phyloP scores from a whole-genome alignment of 2,888 invertebrate species.

The Acrobasis suavella region DNA sequence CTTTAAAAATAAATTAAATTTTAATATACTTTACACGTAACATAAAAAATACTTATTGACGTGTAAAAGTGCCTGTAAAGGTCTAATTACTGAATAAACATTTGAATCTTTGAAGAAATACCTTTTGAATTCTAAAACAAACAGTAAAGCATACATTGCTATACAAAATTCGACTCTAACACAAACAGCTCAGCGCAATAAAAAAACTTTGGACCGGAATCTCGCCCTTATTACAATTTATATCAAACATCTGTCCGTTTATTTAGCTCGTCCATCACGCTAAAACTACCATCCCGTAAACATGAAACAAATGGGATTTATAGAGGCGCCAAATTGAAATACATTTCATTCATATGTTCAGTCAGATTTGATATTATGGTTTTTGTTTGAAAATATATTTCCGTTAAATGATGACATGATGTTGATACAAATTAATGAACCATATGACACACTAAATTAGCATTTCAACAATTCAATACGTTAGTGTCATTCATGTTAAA shows the following conservation, averaged over 20 bases:
- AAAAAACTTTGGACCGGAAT: constrained; percentile 27
- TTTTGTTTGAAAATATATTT: background rate
- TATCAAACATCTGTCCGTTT: constrained; percentile 34
- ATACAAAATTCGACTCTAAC: background rate
- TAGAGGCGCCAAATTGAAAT: constrained; percentile 21
- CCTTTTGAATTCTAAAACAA: background rate
- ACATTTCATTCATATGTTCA: constrained; percentile 12
- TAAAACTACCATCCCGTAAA: constrained; percentile 30
- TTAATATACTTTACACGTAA: no score
- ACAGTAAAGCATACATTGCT: background rate
- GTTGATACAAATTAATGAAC: background rate
- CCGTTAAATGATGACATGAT: background rate
- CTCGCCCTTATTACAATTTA: constrained; percentile 32
- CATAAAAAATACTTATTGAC: no score
- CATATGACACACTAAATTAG: no score
- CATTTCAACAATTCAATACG: no score
- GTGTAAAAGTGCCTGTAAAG: no score
- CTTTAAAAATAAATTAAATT: no score
- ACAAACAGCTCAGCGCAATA: constrained; percentile 36
- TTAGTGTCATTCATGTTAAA: no score
- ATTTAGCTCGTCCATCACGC: constrained; percentile 42
- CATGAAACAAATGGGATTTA: constrained; percentile 28
- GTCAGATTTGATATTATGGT: background rate
- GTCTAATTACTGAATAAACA: no score
- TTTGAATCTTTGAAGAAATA: no score